Evolutionary conservation across 2,797 vertebrate species (phyloP).

Genomic region (Hyperoplus immaculatus): DNA sequence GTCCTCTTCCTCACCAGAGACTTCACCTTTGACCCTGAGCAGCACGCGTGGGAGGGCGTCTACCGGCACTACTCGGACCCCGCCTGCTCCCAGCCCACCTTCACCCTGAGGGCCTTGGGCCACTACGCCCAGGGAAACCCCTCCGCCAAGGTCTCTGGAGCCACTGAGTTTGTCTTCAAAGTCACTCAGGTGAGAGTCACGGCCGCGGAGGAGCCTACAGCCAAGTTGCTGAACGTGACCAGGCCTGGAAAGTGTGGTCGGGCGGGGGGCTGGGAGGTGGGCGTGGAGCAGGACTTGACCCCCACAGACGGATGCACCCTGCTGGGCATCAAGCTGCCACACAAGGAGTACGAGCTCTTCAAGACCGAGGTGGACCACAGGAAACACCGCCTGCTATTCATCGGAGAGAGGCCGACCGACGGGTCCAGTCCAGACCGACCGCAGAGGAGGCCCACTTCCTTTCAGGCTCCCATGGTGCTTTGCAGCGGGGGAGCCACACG

Average conservation of each 20-base stretch:
- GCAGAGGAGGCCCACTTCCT: constrained; percentile 89
- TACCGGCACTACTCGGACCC: constrained; percentile 93
- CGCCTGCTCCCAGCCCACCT: constrained; percentile 87
- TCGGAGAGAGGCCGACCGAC: constrained; percentile 90
- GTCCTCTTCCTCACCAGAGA: constrained; percentile 92
- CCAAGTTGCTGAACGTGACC: constrained; percentile 86
- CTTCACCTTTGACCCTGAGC: constrained; percentile 86
- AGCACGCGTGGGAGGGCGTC: constrained; percentile 89
- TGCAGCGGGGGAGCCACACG: constrained; percentile 74
- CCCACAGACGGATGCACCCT: constrained; percentile 88
- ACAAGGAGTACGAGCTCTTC: constrained; percentile 94
- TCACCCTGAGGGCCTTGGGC: constrained; percentile 88
- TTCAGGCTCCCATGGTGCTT: constrained; percentile 90
- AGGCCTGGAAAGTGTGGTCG: constrained; percentile 87
- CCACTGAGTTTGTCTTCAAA: constrained; percentile 89
- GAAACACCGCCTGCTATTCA: constrained; percentile 87
- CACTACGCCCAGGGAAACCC: constrained; percentile 86
- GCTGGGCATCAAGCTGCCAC: constrained; percentile 91
- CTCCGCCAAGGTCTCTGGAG: constrained; percentile 84
- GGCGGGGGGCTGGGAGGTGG: constrained; percentile 83
- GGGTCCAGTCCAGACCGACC: constrained; percentile 91
- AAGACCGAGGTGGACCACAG: constrained; percentile 86
- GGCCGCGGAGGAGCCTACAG: constrained; percentile 81
- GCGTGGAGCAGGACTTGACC: constrained; percentile 89
- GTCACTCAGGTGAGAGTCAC: constrained; percentile 88